Base-by-base conservation (phyloP, 2,797 vertebrate species). In the Anabas testudineus region DNA sequence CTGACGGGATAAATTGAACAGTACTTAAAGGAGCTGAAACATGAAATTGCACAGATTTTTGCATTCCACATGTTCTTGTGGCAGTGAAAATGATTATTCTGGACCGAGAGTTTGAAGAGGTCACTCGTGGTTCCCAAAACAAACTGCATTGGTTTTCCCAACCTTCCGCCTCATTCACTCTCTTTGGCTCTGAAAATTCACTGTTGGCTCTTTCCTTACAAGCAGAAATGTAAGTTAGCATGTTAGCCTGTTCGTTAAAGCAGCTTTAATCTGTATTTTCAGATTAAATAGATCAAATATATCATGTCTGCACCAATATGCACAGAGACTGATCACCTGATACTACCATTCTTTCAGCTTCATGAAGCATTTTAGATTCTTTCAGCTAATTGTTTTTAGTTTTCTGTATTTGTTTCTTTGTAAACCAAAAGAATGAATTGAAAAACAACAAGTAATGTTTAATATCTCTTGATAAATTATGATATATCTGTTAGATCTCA, bases 31-130 rank as follows among this genome's bases (percentile, higher is more conserved):
- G 86, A 84, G 71, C 67, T 46, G 30, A 74, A 84, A 76, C 67
- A 70, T 89, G 71, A 81, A 84, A 66, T 63, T 61, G 47, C 63
- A 64, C 61, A 60, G 65, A 81, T 83, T 72, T 80, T 74, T 84
- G 61, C 79, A 81, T 88, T 92, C 83, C 87, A 64, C 53, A 65
- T 62, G 67, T 77, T 88, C 79, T 77, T 72, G 61, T 77, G 67
- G 84, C 85, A 81, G 78, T 78, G 77, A 83, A 89, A 82, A 81
- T 78, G n/a, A 85, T 83, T 87, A 87, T 84, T 88, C 82, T 87
- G 84, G 83, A 92, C 37, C 14, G 54, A 49, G 62, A 64, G 67
- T 80, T 74, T 74, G 56, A 77, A 66, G 66, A 80, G 78, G 80
- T 87, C 76, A 74, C 63, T 76, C 56, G n/a, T 30, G 8, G 28